Evolutionary conservation across 2,113 vertebrate species (phyloP).

Genomic region (Corapipo altera): DNA sequence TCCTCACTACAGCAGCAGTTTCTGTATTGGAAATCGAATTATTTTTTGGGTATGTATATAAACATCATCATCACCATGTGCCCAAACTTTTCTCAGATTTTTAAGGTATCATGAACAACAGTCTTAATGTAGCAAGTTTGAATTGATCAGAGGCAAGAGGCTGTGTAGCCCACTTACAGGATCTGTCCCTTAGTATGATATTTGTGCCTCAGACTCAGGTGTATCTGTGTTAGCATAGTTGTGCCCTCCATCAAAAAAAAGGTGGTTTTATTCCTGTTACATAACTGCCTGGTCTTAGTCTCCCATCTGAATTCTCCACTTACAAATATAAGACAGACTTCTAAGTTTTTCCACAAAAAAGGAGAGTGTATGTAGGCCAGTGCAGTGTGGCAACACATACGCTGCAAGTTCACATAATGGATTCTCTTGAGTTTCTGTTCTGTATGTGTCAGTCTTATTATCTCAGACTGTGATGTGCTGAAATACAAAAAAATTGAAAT

Average conservation of each 20-base stretch:
- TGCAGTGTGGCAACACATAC: neutral
- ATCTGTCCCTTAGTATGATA: neutral
- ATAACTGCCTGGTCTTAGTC: neutral
- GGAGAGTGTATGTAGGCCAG: neutral
- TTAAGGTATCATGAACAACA: neutral
- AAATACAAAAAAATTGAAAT: neutral
- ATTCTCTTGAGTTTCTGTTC: neutral
- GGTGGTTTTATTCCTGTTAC: neutral
- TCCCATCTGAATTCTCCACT: neutral
- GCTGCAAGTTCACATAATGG: neutral
- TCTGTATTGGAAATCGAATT: neutral
- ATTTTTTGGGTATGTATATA: neutral
- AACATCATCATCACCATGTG: neutral
- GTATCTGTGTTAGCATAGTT: rapidly evolving
- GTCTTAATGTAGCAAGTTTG: neutral
- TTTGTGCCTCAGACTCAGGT: neutral
- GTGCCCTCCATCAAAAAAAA: rapidly evolving
- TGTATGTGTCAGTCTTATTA: neutral
- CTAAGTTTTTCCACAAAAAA: neutral
- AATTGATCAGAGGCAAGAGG: rapidly evolving
- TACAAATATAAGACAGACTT: neutral
- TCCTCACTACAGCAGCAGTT: neutral
- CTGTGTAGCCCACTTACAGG: neutral
- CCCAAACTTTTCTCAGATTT: neutral
- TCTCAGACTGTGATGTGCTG: neutral